Evolutionary conservation across 2,888 invertebrate genomes (phyloP), one percentile per base, ranked within the genome.

Genomic region (Hypsopygia costalis): DNA sequence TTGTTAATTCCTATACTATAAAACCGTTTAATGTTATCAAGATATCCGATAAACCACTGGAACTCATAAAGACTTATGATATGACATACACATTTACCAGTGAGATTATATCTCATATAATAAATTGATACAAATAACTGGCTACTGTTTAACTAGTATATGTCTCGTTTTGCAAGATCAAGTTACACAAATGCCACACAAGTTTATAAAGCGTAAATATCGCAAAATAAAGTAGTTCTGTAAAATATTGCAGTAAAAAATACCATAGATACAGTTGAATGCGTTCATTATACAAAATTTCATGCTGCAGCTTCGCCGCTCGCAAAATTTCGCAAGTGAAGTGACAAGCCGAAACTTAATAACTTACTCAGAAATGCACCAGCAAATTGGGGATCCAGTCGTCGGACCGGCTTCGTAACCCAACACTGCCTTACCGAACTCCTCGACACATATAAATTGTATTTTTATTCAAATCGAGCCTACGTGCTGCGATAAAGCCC

Each of bases 321-420:
- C 76, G 82, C 80, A 72, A 82, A 83, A 83, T 85, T 87, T 87
- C 75, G 82, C 85, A 81, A 85, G 68, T 66, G 55, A 79, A 82
- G 85, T 85, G 86, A 87, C 86, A 87, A 79, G 83, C 71, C 81
- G 85, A 85, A 87, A 88, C 82, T 85, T 87, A 87, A 88, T 87
- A 87, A 86, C 87, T 87, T 86, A 87, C 86, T 87, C 82, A 80
- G 80, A 87, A 87, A 86, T 80, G 77, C 77, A 71, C 71, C 80
- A 81, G 80, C 85, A 83, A 87, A 86, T 87, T 87, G 86, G 87
- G 78, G 87, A 81, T 77, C 61, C 56, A 72, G 71, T 69, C 66
- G 73, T 65, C 61, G 50, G 62, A 86, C 87, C 86, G 82, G 87
- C 81, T 81, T 62, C 50, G 86, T 79, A 85, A 88, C 85, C 74